Base-by-base conservation (phyloP, 2,113 vertebrate species). In the Oncorhynchus tshawytscha region DNA sequence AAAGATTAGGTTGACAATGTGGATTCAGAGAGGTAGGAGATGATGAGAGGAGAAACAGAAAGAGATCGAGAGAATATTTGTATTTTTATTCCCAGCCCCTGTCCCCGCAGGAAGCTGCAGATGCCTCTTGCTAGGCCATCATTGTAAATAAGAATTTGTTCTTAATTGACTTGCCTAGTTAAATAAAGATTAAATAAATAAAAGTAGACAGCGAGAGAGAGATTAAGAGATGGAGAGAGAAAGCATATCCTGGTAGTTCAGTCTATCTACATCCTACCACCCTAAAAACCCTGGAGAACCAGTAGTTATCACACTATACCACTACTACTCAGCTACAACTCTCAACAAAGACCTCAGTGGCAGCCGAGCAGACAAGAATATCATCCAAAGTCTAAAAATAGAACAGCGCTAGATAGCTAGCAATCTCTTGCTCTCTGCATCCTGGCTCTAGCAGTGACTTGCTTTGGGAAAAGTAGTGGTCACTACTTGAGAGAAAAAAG, bases 361-460 rank as follows among this genome's bases (percentile, higher is more conserved):
- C n/a, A 22, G 15, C 16, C 67, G 4, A 25, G 85, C 79, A 84
- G 82, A 87, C 87, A 2, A 74, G 75, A 84, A 84, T 77, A 87
- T 82, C 88, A 77, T 86, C 85, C 90, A 89, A 75, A 85, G 81
- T 86, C 90, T 91, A 91, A 91, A 91, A 80, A 90, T 91, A 91
- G 88, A 84, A 87, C 81, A 78, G 77, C 77, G 45, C 83, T 80
- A 86, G 64, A 20, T 15, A 29, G 27, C 67, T 39, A 29, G 8
- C 39, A 45, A 11, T 45, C 39, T 25, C 20, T 86, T 70, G 79
- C 82, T 84, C 85, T 80, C 29, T 27, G 85, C 84, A 85, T 62
- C 54, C 84, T 70, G 78, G 80, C 84, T 83, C 72, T 60, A 79
- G 82, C 86, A 82, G 85, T 76, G 85, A 76, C 67, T 85, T 70